These are phyloP conservation scores for Pseudobourletiella spinata DNA, from an alignment of 1,140 invertebrate genomes.

Conservation along the genomic window DNA sequence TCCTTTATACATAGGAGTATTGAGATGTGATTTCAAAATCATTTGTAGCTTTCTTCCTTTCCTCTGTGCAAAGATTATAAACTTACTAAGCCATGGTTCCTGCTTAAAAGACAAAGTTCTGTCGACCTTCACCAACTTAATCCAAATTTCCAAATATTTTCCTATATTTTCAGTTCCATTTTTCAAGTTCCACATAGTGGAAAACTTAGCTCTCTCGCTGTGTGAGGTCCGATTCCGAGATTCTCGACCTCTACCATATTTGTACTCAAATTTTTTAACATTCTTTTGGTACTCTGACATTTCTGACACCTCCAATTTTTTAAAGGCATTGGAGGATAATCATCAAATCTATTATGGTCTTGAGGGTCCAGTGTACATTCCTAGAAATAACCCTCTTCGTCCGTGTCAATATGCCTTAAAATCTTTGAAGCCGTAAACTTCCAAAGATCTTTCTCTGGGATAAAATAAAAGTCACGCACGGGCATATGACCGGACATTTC, in stretches of 20 bases:
- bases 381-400: slow-evolving; percentile 46
- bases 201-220: slow-evolving; percentile 16
- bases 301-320: not conserved
- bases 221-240: slow-evolving; percentile 5
- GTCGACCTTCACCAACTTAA: slow-evolving; percentile 15
- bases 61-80: slow-evolving; percentile 15
- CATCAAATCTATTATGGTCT: slow-evolving; percentile 46
- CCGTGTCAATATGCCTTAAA: not conserved
- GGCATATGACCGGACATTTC: slow-evolving; percentile 43
- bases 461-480: not conserved
- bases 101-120: slow-evolving; percentile 15
- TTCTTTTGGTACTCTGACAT: slow-evolving; percentile 14
- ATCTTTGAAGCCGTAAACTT: not conserved
- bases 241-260: not conserved
- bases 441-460: no score
- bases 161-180: no score
- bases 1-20: no score
- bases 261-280: not conserved
- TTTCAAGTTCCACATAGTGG: slow-evolving; percentile 8
- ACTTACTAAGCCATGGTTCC: slow-evolving; percentile 7
- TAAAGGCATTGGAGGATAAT: slow-evolving; percentile 46
- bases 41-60: slow-evolving; percentile 39
- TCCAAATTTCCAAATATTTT: slow-evolving; percentile 13
- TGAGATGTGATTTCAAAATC: slow-evolving; percentile 44
- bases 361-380: slow-evolving; percentile 41